Evolutionary conservation across 2,888 invertebrate genomes (phyloP), one percentile per base, ranked within the genome.

Genomic region (Zaprionus lineosus): DNA sequence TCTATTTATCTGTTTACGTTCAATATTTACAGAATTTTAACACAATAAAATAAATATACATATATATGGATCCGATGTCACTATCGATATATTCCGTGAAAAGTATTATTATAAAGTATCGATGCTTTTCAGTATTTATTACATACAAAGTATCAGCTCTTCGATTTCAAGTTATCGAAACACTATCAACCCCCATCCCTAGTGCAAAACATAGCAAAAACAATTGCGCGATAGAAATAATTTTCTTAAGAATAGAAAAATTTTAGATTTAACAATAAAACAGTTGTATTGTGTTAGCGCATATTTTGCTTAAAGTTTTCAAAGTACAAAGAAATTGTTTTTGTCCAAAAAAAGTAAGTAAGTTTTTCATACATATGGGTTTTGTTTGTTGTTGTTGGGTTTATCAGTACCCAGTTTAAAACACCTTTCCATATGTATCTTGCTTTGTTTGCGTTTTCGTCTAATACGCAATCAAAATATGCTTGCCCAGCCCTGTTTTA

Each of bases 311-410:
- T n/a, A 52, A 56, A 44, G 36, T 14, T 41, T 44, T 15, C 26
- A 5, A 14, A 48, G 18, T 47, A 40, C 37, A 34, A 15, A 36
- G 11, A 57, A 21, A 37, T 55, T 55, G 55, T 36, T 58, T 40
- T 44, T 18, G 55, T 40, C 28, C 24, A 29, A 56, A 44, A 67
- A 9, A 72, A 78, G 74, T 67, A 69, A 67, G 64, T 64, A 31
- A 26, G 11, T 15, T 16, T 44, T 40, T 31, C 40, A 50, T 64
- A 46, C 39, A 61, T 64, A 55, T 72, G 66, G 46, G 68, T 74
- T 77, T 73, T 59, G 72, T 76, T 83, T 84, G 81, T 83, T 79
- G 79, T 81, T 82, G 81, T 63, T 82, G 74, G 36, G 73, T 73
- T 82, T 83, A 83, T 82, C 81, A 83, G 74, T 61, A 57, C 66